Evolutionary conservation across 2,113 vertebrate species (phyloP), one percentile per base, ranked within the genome.

Genomic region (Reinhardtius hippoglossoides): DNA sequence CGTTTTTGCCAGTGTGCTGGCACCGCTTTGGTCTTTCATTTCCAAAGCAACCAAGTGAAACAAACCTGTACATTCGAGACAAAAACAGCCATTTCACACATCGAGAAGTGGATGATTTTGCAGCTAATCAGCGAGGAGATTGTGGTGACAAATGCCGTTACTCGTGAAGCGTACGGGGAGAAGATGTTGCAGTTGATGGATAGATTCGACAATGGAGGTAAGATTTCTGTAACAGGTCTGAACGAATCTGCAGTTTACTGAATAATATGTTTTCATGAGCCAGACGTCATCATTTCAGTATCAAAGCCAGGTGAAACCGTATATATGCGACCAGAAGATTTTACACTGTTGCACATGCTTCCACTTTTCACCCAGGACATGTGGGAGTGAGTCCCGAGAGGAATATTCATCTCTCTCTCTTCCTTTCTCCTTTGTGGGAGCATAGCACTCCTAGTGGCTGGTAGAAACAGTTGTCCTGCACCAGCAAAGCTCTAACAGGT

Each of bases 1-100:
- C 57, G n/a, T 52, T 63, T 74, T 71, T 76, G 55, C 71, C 79
- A 58, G 66, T 83, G 37, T 67, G 63, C 79, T 83, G 70, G 71
- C 83, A 73, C 61, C 37, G 67, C 76, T 71, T 63, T 80, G 73
- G 64, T 84, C 76, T 88, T 84, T 87, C 73, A 85, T 91, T 83
- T 84, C 71, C 61, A 84, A 83, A 75, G 70, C 76, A 87, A 82
- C 81, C 62, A 62, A 85, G 71, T 80, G 86, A 90, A 89, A 87
- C 83, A 89, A 87, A 85, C 77, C 71, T 60, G 44, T 74, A 83
- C 57, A 76, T 75, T 79, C 9, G 6, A 76, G 70, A 81, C 81
- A 76, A 78, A 74, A 78, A 71, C 77, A 63, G 74, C 66, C 66
- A 86, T 91, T 83, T 76, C 68, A 80, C 71, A 76, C 72, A 9